phyloP scores from a whole-genome alignment of 2,113 vertebrate genomes.

The Cheirogaleus medius region DNA sequence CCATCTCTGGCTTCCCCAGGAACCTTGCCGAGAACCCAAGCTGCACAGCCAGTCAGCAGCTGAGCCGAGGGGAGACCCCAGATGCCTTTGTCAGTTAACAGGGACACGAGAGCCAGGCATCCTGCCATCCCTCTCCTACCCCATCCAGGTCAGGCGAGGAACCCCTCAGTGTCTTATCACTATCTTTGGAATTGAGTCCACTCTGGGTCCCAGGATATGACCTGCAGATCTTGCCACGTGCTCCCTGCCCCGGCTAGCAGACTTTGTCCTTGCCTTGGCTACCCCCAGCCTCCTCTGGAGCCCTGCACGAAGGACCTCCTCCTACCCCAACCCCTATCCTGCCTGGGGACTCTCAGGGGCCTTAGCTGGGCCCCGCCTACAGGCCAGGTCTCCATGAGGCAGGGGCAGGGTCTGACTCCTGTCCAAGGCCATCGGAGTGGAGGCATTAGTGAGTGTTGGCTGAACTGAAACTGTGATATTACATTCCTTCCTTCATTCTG shows the following conservation, averaged over 20 bases:
- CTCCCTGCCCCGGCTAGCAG: neutral
- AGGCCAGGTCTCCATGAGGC: neutral
- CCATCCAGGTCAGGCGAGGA: too few species aligned
- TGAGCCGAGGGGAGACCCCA: neutral
- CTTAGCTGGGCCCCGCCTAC: neutral
- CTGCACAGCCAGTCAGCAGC: neutral
- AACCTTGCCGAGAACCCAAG: neutral
- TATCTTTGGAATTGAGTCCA: neutral
- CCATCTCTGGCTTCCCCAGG: neutral
- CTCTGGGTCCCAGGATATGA: neutral
- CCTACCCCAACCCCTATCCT: neutral
- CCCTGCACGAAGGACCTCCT: neutral
- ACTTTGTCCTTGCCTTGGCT: neutral
- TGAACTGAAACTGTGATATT: neutral
- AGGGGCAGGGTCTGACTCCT: neutral
- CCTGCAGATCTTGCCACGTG: neutral
- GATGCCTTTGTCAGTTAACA: neutral
- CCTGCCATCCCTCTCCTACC: neutral
- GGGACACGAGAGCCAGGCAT: neutral
- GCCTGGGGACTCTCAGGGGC: neutral
- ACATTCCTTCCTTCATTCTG: neutral
- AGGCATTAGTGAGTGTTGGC: neutral
- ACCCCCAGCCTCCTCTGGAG: neutral
- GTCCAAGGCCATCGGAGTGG: neutral
- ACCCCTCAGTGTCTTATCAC: neutral